Evolutionary conservation across 1,140 invertebrate genomes (phyloP).

Genomic region (Amphibalanus amphitrite): DNA sequence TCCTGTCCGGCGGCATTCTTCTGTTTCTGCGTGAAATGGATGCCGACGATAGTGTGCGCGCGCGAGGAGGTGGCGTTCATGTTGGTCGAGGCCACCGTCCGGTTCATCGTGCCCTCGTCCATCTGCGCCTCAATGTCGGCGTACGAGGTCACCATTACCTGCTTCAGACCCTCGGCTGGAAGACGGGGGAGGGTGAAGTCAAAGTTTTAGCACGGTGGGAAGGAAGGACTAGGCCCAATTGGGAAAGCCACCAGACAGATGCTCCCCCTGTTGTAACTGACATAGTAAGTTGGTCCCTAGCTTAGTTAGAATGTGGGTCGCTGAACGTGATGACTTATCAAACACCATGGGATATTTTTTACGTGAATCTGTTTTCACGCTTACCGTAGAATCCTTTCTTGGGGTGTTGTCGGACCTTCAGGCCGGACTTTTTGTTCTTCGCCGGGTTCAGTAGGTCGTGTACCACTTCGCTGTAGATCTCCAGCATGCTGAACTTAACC

Average conservation of each 20-base stretch:
- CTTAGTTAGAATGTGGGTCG: too few relatives aligned
- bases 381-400: conserved; percentile 42
- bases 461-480: conserved; percentile 46
- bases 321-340: too few relatives aligned
- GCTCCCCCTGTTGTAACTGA: too few relatives aligned
- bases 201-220: not conserved
- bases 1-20: conserved; percentile 32
- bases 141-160: conserved; percentile 33
- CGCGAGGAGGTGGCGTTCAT: conserved; percentile 46
- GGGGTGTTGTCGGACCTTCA: conserved; percentile 41
- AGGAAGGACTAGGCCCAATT: too few relatives aligned
- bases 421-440: conserved; percentile 29
- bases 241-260: too few relatives aligned
- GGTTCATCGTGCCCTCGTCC: conserved; percentile 38
- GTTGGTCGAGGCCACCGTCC: conserved; percentile 44
- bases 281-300: too few relatives aligned
- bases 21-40: conserved; percentile 39
- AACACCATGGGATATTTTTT: too few relatives aligned
- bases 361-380: not conserved
- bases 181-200: not conserved
- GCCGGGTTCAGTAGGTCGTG: conserved; percentile 34
- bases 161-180: conserved; percentile 36
- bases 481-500: conserved; percentile 41
- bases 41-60: conserved; percentile 45
- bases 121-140: conserved; percentile 37